Base-by-base conservation (phyloP, 2,113 vertebrate genomes). In the Burhinus bistriatus region DNA sequence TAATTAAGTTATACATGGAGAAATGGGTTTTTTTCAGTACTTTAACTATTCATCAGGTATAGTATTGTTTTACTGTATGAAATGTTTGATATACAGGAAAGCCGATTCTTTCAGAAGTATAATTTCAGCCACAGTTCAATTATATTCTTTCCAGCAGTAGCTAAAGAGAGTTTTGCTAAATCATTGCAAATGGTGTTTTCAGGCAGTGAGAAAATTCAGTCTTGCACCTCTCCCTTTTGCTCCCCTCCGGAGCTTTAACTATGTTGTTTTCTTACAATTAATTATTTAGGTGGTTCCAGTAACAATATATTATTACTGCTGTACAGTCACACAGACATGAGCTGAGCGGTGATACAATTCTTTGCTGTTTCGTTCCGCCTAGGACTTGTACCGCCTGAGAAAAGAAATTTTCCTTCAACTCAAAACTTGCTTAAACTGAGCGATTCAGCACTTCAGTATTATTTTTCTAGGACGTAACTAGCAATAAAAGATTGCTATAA, bases 281-380 rank as follows among this genome's bases (percentile, higher is more conserved):
- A 96, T 97, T 97, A 97, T 98, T 97, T 88, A 96, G 95, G 84
- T 94, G 58, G 91, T 92, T 97, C 97, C 92, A 95, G 95, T 90
- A 98, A 98, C 97, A 97, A 97, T 97, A 91, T 94, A 79, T 96
- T 90, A 96, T 97, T 98, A 97, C 94, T 95, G 93, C 94, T 93
- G 93, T 91, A 95, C 93, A 98, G 97, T 97, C 97, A 90, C 78
- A 88, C 58, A 97, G 96, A 96, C 91, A 68, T 47, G 91, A 96
- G 79, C 59, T 17, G 94, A 93, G 93, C 58, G 7, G 96, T 8
- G 68, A 97, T 97, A 98, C 95, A 97, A 98, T 95, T 95, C 96
- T 94, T 83, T 3, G 83, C 95, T 87, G 95, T 96, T 94, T 87
- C 11, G 9, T 85, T 90, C 61, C 71, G 91, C 94, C 90, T 77